These are phyloP conservation scores for Anorthoa munda DNA, from an alignment of 2,888 invertebrate species.

Conservation along the genomic window DNA sequence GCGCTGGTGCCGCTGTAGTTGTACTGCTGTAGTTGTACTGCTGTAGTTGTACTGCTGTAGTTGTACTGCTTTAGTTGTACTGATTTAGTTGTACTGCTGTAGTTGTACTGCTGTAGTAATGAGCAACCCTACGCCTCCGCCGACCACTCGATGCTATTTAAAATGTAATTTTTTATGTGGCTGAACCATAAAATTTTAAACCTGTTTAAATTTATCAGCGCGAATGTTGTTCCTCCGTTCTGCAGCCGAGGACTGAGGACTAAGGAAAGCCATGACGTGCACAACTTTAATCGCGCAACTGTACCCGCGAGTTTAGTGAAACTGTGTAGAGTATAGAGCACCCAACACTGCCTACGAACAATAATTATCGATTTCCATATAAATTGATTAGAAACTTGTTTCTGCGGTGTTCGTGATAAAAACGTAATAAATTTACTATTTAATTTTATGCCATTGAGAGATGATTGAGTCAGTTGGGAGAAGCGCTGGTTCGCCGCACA, in stretches of 20 bases:
- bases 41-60: slow-evolving; percentile 26
- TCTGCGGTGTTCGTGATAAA: slow-evolving; percentile 17
- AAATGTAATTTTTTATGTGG: slow-evolving; percentile 63
- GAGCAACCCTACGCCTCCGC: slow-evolving; percentile 70
- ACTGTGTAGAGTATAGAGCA: neutral
- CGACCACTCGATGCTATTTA: slow-evolving; percentile 54
- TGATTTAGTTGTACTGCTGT: no score
- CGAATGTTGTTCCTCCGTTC: slow-evolving; percentile 41
- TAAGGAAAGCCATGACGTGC: slow-evolving; percentile 22
- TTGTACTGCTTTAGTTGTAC: slow-evolving; percentile 33
- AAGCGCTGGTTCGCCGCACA: slow-evolving; percentile 25
- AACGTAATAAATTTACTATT: slow-evolving; percentile 42
- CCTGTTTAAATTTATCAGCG: slow-evolving; percentile 51
- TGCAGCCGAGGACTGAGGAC: slow-evolving; percentile 14
- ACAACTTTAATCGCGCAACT: slow-evolving; percentile 28
- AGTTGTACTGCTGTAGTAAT: slow-evolving; percentile 55
- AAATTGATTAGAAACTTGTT: slow-evolving; percentile 41
- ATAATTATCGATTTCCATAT: slow-evolving; percentile 42
- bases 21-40: no score
- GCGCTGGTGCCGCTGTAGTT: slow-evolving; percentile 17
- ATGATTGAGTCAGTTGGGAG: slow-evolving; percentile 31
- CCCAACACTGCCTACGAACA: neutral
- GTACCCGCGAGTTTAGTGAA: slow-evolving; percentile 21
- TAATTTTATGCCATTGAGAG: slow-evolving; percentile 30
- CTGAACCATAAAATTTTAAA: slow-evolving; percentile 59